Evolutionary conservation across 2,888 invertebrate genomes (phyloP).

Genomic region (Bibio marci): DNA sequence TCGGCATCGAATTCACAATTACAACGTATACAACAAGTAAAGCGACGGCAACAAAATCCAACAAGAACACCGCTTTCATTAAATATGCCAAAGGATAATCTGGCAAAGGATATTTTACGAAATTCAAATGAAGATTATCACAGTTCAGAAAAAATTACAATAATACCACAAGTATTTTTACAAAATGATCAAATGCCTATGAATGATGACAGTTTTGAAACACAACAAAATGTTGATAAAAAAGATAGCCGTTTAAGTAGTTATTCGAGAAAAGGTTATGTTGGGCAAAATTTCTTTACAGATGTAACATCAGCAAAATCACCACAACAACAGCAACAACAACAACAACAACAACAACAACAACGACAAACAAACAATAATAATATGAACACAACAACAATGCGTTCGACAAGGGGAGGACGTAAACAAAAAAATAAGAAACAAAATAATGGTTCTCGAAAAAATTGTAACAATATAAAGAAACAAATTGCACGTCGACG

Average conservation of each 20-base stretch:
- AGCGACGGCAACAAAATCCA: neutral
- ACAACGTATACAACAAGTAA: slow-evolving; percentile 3
- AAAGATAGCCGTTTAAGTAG: slow-evolving; percentile 8
- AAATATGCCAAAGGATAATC: slow-evolving; percentile 10
- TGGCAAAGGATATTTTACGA: slow-evolving; percentile 15
- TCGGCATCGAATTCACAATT: slow-evolving; percentile 9
- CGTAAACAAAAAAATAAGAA: neutral
- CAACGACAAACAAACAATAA: neutral
- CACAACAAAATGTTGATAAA: slow-evolving; percentile 7
- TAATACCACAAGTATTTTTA: slow-evolving; percentile 25
- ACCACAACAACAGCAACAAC: neutral
- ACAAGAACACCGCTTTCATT: neutral
- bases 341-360: slow-evolving; percentile 1
- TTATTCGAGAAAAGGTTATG: slow-evolving; percentile 5
- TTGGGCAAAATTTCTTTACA: neutral
- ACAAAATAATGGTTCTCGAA: slow-evolving; percentile 1
- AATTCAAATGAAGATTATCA: slow-evolving; percentile 14
- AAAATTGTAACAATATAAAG: slow-evolving; percentile 1
- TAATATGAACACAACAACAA: neutral
- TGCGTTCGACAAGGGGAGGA: neutral
- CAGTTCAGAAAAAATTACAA: slow-evolving; percentile 18
- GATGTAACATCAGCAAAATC: too few species aligned
- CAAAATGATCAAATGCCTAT: slow-evolving; percentile 22
- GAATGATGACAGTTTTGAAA: slow-evolving; percentile 13
- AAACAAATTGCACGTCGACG: neutral